Base-by-base conservation (phyloP, 2,888 invertebrate species). In the Drosophila emarginata region DNA sequence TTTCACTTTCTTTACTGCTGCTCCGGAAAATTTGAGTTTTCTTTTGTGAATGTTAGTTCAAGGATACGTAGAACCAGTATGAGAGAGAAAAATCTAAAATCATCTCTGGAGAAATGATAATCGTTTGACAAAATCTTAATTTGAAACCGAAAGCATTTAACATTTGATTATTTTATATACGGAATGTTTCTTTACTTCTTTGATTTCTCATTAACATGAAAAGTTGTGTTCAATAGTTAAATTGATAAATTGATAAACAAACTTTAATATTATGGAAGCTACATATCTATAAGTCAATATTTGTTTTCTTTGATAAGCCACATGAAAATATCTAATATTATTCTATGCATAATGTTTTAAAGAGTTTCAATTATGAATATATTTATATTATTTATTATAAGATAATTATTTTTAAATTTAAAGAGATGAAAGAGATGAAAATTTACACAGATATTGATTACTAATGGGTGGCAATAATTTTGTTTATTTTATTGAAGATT, bases 11-110 rank as follows among this genome's bases (percentile, higher is more conserved):
- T 9, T 21, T 37, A n/a, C 37, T n/a, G 4, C 37, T 45, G 21
- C 21, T 45, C 18, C 21, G 45, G 45, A 45, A 45, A 45, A 45
- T 45, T 45, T 45, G 45, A 12, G 45, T 45, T 21, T 45, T 21
- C 45, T 45, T 45, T 21, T 45, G 45, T 45, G 45, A 45, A 45
- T 45, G 21, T 45, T 45, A 45, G 45, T 45, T 45, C 45, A 45
- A 45, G 45, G 11, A 45, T 45, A 21, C 6, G n/a, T 5, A 12
- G 6, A 39, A 39, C 6, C 14, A 14, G 39, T 39, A 39, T 45
- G 21, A 21, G 21, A 45, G 11, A 11, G 21, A 4, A 18, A 9
- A 45, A 28, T 6, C 6, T 28, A 5, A 32, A 45, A 18, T 21
- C 45, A 21, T 45, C 45, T 45, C 45, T 45, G 11, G 45, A 45